A percentile compares a stretch with the other conserved stretches of the same genome.
phyloP scores from a whole-genome alignment of 2,797 vertebrate species.

The Lacerta viridis region DNA sequence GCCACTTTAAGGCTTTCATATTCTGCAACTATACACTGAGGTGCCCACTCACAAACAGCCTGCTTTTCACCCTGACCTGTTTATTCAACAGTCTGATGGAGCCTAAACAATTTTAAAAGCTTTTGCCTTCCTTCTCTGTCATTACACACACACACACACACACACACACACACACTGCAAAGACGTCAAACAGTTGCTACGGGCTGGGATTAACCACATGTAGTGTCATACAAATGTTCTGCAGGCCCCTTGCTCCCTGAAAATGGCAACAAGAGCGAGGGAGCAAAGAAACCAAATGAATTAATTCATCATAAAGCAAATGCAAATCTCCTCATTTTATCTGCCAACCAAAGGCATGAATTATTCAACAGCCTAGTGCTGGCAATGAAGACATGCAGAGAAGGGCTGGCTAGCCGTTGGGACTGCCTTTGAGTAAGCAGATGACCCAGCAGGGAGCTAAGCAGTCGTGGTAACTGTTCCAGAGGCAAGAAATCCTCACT shows the following conservation, averaged over 20 bases:
- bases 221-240: not conserved
- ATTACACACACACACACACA: not conserved
- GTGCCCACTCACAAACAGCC: not conserved
- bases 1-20: not conserved
- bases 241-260: slow-evolving; percentile 22
- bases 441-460: slow-evolving; percentile 57
- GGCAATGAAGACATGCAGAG: slow-evolving; percentile 60
- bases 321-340: slow-evolving; percentile 79
- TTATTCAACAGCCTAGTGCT: slow-evolving; percentile 74
- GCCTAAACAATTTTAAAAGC: not conserved
- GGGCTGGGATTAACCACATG: not conserved
- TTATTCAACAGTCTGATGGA: slow-evolving; percentile 27
- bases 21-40: slow-evolving; percentile 10
- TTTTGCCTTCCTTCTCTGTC: not conserved
- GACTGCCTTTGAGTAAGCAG: slow-evolving; percentile 59
- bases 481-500: slow-evolving; percentile 19
- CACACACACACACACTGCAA: too few species aligned
- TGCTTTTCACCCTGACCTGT: slow-evolving; percentile 5
- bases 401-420: slow-evolving; percentile 61
- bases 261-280: slow-evolving; percentile 28
- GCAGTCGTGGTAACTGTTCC: slow-evolving; percentile 27
- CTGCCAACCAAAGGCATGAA: slow-evolving; percentile 69
- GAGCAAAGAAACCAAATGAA: slow-evolving; percentile 72
- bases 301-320: slow-evolving; percentile 76
- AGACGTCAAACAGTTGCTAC: not conserved